phyloP scores from a whole-genome alignment of 2,888 invertebrate genomes.

The Euphydryas editha region DNA sequence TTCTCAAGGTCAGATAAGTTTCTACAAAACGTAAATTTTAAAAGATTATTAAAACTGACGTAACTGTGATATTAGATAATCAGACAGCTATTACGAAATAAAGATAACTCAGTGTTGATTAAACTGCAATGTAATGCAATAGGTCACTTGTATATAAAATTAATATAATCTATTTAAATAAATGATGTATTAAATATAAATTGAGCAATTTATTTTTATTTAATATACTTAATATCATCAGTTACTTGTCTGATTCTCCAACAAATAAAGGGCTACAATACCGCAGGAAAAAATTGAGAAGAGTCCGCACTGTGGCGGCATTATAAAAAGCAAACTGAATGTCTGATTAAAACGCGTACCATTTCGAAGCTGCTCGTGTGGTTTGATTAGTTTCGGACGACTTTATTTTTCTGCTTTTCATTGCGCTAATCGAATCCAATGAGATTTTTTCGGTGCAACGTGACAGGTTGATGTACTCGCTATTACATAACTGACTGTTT shows the following conservation, averaged over 20 bases:
- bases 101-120: too few relatives aligned
- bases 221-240: conserved; percentile 29
- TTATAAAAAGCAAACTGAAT: conserved; percentile 69
- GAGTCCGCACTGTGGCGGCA: conserved; percentile 49
- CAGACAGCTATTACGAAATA: too few relatives aligned
- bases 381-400: conserved; percentile 73
- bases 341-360: conserved; percentile 75
- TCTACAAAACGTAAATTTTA: conserved; percentile 16
- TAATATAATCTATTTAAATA: neutral
- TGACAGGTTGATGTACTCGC: conserved; percentile 8
- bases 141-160: too few relatives aligned
- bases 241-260: conserved; percentile 32
- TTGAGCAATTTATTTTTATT: neutral
- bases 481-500: conserved; percentile 6
- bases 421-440: conserved; percentile 21
- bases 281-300: conserved; percentile 58
- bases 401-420: conserved; percentile 66
- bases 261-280: conserved; percentile 38
- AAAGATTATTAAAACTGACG: conserved; percentile 62
- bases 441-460: conserved; percentile 6
- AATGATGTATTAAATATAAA: neutral
- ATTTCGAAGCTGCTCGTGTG: conserved; percentile 64
- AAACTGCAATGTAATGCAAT: too few relatives aligned
- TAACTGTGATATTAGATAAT: too few relatives aligned
- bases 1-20: neutral